phyloP scores from a whole-genome alignment of 1,140 invertebrate genomes.

The Pachypeltis micranthus region DNA sequence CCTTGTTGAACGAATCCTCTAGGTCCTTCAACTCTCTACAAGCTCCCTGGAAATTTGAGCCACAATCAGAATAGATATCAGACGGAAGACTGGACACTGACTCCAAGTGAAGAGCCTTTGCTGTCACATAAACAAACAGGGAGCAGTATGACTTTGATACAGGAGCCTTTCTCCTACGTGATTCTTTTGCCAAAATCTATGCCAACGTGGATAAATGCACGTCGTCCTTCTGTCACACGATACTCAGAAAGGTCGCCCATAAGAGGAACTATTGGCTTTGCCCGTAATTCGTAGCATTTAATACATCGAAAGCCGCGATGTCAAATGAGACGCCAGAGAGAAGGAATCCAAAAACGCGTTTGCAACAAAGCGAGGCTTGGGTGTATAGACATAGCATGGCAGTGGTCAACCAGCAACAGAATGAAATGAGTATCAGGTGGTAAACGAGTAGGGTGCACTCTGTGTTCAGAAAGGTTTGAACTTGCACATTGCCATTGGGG shows the following conservation, averaged over 20 bases:
- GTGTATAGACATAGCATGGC: conserved; percentile 29
- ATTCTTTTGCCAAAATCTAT: conserved; percentile 31
- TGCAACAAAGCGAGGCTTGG: conserved; percentile 30
- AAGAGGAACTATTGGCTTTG: background rate
- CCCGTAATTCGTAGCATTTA: background rate
- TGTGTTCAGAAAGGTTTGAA: conserved; percentile 27
- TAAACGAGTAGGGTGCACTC: conserved; percentile 34
- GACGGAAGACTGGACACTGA: conserved; percentile 27
- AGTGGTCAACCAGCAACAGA: conserved; percentile 24
- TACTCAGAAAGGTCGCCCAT: conserved; percentile 6
- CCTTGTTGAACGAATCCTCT: conserved; percentile 14
- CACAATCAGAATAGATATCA: conserved; percentile 32
- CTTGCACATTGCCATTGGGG: conserved; percentile 30
- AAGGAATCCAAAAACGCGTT: conserved; percentile 26
- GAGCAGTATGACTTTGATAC: conserved; percentile 26
- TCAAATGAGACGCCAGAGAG: background rate
- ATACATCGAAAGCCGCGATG: background rate
- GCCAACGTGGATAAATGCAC: conserved; percentile 31
- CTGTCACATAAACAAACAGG: conserved; percentile 28
- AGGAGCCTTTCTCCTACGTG: conserved; percentile 12
- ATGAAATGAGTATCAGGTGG: conserved; percentile 24
- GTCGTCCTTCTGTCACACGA: conserved; percentile 15
- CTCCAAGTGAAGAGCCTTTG: conserved; percentile 31
- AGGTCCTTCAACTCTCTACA: conserved; percentile 27
- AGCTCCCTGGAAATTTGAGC: conserved; percentile 34